Conservation (phyloP, 2,113 vertebrate species). For the Lagopus muta region DNA sequence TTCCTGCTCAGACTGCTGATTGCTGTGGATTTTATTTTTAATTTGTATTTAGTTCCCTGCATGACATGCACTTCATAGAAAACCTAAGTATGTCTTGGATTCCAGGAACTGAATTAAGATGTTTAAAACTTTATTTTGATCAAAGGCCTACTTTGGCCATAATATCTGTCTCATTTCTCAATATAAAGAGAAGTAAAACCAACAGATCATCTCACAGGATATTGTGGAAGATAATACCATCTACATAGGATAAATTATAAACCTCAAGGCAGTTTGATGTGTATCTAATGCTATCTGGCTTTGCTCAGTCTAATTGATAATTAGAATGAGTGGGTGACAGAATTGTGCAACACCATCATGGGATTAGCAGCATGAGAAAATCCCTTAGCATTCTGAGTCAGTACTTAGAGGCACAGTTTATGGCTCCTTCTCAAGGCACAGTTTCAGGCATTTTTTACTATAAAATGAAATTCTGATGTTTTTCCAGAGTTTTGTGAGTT, state of each 20-base stretch:
- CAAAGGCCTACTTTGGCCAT: neutral
- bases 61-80: neutral
- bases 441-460: neutral
- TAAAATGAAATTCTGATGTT: neutral
- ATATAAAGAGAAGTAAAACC: neutral
- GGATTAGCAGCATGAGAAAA: neutral
- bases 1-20: neutral
- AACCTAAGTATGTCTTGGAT: neutral
- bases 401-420: fast-evolving
- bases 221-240: neutral
- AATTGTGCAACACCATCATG: neutral
- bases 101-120: neutral
- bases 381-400: neutral
- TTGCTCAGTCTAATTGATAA: neutral
- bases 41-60: neutral
- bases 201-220: neutral
- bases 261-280: neutral
- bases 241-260: neutral
- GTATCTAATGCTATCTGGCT: neutral
- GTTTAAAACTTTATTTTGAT: neutral
- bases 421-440: neutral
- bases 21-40: neutral
- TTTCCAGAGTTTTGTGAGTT: neutral
- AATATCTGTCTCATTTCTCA: neutral
- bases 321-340: neutral